Evolutionary conservation across 2,888 invertebrate genomes (phyloP).

Genomic region (Oxytorus armatus): DNA sequence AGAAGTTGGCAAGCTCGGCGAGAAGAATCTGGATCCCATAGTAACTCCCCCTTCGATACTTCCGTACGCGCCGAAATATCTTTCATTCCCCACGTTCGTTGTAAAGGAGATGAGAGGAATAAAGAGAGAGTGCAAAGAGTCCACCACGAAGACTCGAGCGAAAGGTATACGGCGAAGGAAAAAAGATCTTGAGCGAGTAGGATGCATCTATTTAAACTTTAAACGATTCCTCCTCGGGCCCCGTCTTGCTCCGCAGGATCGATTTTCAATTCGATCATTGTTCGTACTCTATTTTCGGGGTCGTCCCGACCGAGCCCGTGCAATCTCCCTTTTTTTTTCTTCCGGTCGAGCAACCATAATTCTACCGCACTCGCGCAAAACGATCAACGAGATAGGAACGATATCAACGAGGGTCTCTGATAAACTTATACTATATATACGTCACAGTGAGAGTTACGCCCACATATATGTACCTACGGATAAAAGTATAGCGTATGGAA

Average conservation of each 20-base stretch:
- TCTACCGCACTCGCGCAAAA: constrained; percentile 5
- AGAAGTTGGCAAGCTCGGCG: constrained; percentile 25
- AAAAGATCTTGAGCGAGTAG: constrained; percentile 2
- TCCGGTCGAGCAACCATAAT: constrained; percentile 29
- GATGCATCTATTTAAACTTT: constrained; percentile 41
- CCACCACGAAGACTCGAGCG: constrained; percentile 19
- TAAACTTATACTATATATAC: background rate
- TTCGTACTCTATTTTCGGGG: constrained; percentile 79
- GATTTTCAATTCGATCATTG: constrained; percentile 72
- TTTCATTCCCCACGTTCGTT: background rate
- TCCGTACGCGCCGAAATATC: constrained; percentile 41
- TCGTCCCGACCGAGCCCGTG: constrained; percentile 69
- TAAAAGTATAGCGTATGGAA: constrained; percentile 25
- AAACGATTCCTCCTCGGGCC: constrained; percentile 38
- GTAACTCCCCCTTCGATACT: constrained; percentile 46
- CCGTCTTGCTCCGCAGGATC: constrained; percentile 30
- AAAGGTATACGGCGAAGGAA: constrained; percentile 4
- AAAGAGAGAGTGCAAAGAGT: background rate
- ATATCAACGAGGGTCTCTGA: constrained; percentile 52
- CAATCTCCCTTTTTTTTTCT: constrained; percentile 28
- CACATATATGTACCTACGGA: constrained; percentile 21
- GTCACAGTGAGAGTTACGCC: constrained; percentile 28
- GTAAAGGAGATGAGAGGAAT: background rate
- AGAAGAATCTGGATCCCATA: constrained; percentile 57
- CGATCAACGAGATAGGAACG: constrained; percentile 19